Evolutionary conservation across 2,113 vertebrate genomes (phyloP), one percentile per base, ranked within the genome.

Genomic region (Thinocorus orbignyianus): DNA sequence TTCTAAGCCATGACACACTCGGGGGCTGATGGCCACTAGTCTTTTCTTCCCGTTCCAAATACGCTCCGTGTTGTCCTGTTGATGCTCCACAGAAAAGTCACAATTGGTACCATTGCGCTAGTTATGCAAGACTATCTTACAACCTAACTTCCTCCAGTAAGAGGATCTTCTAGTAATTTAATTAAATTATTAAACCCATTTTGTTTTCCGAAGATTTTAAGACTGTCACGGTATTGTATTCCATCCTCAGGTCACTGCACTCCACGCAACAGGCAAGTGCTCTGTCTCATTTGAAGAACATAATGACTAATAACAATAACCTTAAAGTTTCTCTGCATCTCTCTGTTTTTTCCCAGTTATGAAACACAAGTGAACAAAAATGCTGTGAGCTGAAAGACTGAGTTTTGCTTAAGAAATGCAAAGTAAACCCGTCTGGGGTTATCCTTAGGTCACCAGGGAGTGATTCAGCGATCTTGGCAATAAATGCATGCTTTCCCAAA

Each of bases 401-500:
- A 70, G 81, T 91, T 95, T 79, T 79, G 49, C 84, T 86, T 76
- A 92, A 30, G 55, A 91, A 95, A 81, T 49, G 58, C 6, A 85
- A 95, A 91, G 52, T 57, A 95, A 54, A 68, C 31, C 4, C 2
- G 44, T 69, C 64, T 91, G 61, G 28, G 81, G 82, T 82, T 87
- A 95, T 76, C 31, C 78, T 68, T 31, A 57, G 65, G 81, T 76
- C 58, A 25, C 52, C 37, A 48, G 28, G 35, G 57, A 90, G 37
- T 86, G 61, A 94, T 70, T 93, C 81, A 89, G 81, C 41, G 84
- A 57, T 42, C 46, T 17, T 88, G 48, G 61, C 41, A 95, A 64
- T 62, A 70, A 10, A 52, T 28, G 28, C 49, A 51, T 42, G 66
- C 13, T n/a, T 74, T 84, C 57, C 70, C 37, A 41, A 58, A 69